Evolutionary conservation across 1,140 invertebrate species (phyloP).

Genomic region (Leptestheria dahalacensis): DNA sequence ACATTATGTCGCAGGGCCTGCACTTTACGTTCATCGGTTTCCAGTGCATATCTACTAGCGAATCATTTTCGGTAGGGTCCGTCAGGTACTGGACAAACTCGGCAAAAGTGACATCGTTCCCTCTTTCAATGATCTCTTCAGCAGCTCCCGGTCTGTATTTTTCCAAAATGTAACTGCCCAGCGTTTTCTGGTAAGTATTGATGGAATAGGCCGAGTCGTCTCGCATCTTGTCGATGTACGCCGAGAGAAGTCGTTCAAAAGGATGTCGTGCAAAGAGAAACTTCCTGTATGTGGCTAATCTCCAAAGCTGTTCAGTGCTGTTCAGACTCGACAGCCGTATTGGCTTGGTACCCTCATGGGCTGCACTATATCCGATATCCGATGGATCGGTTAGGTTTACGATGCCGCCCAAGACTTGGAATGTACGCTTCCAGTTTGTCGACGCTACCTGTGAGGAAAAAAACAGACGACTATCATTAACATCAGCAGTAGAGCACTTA

Average conservation of each 20-base stretch:
- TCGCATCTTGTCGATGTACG: background rate
- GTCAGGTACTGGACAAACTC: background rate
- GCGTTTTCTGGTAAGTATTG: background rate
- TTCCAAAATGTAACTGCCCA: background rate
- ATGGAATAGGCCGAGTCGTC: background rate
- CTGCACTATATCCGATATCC: constrained; percentile 42
- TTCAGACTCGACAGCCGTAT: constrained; percentile 37
- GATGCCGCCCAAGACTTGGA: constrained; percentile 65
- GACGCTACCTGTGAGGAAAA: constrained; percentile 57
- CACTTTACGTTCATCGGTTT: background rate
- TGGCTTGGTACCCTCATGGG: no score
- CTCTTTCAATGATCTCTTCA: background rate
- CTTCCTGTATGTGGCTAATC: background rate
- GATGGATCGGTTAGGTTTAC: constrained; percentile 47
- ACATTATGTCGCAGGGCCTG: background rate
- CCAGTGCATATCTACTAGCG: no score
- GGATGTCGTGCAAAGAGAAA: background rate
- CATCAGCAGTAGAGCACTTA: no score
- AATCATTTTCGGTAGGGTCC: background rate
- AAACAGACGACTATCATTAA: no score
- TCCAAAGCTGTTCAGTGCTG: constrained; percentile 33
- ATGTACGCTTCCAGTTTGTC: constrained; percentile 85
- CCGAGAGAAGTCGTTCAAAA: background rate
- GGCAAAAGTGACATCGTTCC: background rate
- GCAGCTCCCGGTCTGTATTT: background rate